Evolutionary conservation across 2,888 invertebrate species (phyloP).

Genomic region (Apotomis turbidana): DNA sequence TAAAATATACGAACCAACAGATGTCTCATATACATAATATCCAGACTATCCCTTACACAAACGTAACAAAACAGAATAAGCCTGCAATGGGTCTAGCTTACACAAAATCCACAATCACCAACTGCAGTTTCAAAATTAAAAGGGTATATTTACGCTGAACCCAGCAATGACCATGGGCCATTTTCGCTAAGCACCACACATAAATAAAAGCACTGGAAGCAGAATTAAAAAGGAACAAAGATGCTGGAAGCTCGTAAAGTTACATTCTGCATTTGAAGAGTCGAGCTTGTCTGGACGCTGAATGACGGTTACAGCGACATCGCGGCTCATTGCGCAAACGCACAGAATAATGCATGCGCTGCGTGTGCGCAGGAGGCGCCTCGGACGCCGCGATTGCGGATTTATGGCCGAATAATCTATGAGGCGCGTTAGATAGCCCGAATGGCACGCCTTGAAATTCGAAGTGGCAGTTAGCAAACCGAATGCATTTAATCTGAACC

Average conservation of each 20-base stretch:
- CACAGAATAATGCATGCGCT: constrained; percentile 18
- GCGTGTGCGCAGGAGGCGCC: neutral
- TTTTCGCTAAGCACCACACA: neutral
- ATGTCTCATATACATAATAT: no score
- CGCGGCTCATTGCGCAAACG: constrained; percentile 4
- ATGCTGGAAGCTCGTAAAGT: neutral
- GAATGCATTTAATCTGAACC: neutral
- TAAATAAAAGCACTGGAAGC: neutral
- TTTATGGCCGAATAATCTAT: constrained; percentile 27
- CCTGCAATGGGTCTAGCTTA: neutral
- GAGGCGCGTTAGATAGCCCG: constrained; percentile 9
- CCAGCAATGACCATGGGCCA: neutral
- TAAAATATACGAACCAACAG: neutral
- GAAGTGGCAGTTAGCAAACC: neutral
- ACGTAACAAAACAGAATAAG: neutral
- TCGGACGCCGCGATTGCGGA: neutral
- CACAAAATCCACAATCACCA: neutral
- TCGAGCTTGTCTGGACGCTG: constrained; percentile 11
- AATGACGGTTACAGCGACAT: constrained; percentile 9
- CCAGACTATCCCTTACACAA: neutral
- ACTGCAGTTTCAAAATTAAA: neutral
- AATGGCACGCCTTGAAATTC: constrained; percentile 4
- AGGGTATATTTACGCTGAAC: neutral
- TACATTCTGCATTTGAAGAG: neutral
- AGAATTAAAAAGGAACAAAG: neutral